A percentile compares a stretch with the other conserved stretches of the same genome.
These are phyloP conservation scores for Drosophila neutralis DNA, from an alignment of 2,888 invertebrate genomes.

Conservation along the genomic window DNA sequence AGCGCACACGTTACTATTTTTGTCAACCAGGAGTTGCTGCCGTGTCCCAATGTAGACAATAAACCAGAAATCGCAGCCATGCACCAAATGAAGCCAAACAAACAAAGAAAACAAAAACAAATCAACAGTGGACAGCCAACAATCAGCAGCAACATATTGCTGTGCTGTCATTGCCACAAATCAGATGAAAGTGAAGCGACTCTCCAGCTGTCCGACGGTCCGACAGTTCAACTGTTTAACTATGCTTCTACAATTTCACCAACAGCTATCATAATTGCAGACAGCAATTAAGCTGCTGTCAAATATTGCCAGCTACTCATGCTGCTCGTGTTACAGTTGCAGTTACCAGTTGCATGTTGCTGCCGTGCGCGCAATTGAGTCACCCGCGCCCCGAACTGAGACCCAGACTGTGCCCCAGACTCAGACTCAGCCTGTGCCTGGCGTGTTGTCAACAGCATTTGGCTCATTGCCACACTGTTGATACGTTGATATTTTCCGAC, in stretches of 20 bases:
- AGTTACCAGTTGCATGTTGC: constrained; percentile 58
- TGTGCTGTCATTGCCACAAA: constrained; percentile 62
- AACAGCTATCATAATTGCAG: constrained; percentile 74
- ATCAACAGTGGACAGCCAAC: constrained; percentile 39
- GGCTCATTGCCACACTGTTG: constrained; percentile 55
- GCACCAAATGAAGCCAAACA: constrained; percentile 60
- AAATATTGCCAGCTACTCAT: constrained; percentile 71
- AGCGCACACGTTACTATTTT: constrained; percentile 72
- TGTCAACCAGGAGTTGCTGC: constrained; percentile 63
- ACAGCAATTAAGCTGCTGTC: constrained; percentile 78
- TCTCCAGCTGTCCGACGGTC: constrained; percentile 1
- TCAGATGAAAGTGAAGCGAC: constrained; percentile 72
- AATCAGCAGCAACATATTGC: constrained; percentile 48
- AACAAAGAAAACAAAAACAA: constrained; percentile 7
- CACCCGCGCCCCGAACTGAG: constrained; percentile 36
- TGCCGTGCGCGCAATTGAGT: constrained; percentile 36
- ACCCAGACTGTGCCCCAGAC: constrained; percentile 13
- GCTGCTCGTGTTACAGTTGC: constrained; percentile 75
- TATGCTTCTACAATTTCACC: constrained; percentile 69
- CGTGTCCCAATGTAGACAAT: constrained; percentile 56
- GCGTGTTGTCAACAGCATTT: constrained; percentile 67
- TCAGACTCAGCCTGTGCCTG: constrained; percentile 28
- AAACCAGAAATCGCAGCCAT: constrained; percentile 66
- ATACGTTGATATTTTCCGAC: constrained; percentile 82
- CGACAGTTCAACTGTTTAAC: constrained; percentile 29